A percentile compares a stretch with the other conserved stretches of the same genome.
Evolutionary conservation across 2,888 invertebrate genomes (phyloP).

Genomic region (Melanotus villosus): DNA sequence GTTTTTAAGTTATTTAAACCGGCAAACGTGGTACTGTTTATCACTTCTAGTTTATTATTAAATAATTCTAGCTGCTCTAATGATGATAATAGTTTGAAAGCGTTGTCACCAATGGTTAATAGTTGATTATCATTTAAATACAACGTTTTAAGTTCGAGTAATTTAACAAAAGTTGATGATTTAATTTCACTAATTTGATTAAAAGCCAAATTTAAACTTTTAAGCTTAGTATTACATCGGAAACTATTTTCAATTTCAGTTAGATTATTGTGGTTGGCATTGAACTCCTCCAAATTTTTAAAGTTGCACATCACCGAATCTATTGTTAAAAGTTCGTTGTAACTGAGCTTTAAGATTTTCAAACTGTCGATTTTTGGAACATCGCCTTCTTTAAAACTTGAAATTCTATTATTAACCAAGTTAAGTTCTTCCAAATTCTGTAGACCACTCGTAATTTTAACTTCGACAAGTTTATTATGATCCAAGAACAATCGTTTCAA

Average conservation of each 20-base stretch:
- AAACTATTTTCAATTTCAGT: constrained; percentile 55
- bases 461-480: constrained; percentile 6
- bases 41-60: constrained; percentile 63
- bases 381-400: neutral
- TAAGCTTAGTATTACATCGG: constrained; percentile 21
- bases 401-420: constrained; percentile 14
- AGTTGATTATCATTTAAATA: constrained; percentile 64
- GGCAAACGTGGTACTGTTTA: constrained; percentile 64
- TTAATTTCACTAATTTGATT: constrained; percentile 22
- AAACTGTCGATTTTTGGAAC: constrained; percentile 4
- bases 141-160: constrained; percentile 61
- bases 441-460: neutral
- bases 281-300: constrained; percentile 5
- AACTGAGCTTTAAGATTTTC: neutral
- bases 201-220: constrained; percentile 25
- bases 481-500: constrained; percentile 12
- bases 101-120: constrained; percentile 61
- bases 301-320: constrained; percentile 16
- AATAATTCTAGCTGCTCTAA: constrained; percentile 65
- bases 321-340: neutral
- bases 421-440: constrained; percentile 7
- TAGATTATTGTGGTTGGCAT: constrained; percentile 63
- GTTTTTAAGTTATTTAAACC: constrained; percentile 62
- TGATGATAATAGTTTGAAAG: constrained; percentile 62
- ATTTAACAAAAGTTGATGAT: neutral